Evolutionary conservation across 2,113 vertebrate species (phyloP).

Genomic region (Cettia cetti): DNA sequence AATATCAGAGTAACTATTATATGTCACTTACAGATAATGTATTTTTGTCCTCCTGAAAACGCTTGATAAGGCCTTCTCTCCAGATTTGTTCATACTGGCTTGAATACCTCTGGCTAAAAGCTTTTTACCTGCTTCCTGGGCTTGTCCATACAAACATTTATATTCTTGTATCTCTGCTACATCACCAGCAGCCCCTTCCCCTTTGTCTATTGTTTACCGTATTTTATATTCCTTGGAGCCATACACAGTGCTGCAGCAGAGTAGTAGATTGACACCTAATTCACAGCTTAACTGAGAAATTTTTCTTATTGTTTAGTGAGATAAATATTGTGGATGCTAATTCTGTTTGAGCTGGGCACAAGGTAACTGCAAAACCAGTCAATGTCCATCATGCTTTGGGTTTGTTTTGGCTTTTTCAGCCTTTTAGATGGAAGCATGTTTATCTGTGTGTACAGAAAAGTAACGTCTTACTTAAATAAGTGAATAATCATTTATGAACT

Average conservation of each 20-base stretch:
- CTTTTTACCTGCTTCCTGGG: not conserved
- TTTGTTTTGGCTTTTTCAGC: not conserved
- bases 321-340: not conserved
- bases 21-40: not conserved
- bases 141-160: not conserved
- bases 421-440: not conserved
- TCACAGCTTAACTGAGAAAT: not conserved
- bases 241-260: not conserved
- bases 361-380: not conserved
- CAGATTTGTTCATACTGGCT: not conserved
- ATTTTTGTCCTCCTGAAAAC: not conserved
- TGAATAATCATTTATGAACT: not conserved
- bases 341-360: not conserved
- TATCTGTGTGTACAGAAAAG: not conserved
- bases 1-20: not conserved
- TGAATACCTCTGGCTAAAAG: not conserved
- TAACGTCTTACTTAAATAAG: not conserved
- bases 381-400: not conserved
- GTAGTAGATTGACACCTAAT: not conserved
- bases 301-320: not conserved
- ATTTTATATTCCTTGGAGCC: not conserved
- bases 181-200: too few relatives aligned
- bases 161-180: not conserved
- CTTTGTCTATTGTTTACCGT: not conserved
- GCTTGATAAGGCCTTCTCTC: not conserved